Evolutionary conservation across 2,888 invertebrate species (phyloP).

Genomic region (Ornithoptera alexandrae): DNA sequence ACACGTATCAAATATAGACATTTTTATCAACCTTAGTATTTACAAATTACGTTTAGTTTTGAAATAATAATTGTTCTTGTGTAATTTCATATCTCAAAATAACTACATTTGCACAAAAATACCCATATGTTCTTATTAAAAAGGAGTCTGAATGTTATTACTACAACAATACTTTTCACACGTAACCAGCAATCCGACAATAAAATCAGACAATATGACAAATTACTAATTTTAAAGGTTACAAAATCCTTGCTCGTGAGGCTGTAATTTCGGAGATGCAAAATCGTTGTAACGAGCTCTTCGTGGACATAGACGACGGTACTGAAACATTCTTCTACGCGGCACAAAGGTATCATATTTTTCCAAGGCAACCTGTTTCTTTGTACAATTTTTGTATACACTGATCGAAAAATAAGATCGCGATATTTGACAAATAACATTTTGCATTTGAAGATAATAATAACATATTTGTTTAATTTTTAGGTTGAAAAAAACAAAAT

Average conservation of each 20-base stretch:
- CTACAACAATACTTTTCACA: too few relatives aligned
- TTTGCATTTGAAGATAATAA: background rate
- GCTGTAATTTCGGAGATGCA: conserved; percentile 68
- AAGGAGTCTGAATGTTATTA: too few relatives aligned
- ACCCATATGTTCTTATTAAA: too few relatives aligned
- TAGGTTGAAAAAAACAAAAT: conserved; percentile 53
- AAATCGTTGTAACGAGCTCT: conserved; percentile 59
- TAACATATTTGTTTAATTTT: background rate
- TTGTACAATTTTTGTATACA: background rate
- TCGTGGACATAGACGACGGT: conserved; percentile 52
- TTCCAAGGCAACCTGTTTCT: too few relatives aligned
- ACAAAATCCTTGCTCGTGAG: conserved; percentile 52
- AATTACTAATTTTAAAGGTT: conserved; percentile 45
- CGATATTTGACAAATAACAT: background rate
- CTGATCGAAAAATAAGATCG: background rate
- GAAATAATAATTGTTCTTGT: too few relatives aligned
- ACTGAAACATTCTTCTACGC: conserved; percentile 63
- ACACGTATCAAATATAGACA: too few relatives aligned
- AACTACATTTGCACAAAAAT: too few relatives aligned
- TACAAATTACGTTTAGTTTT: too few relatives aligned
- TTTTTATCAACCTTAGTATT: too few relatives aligned
- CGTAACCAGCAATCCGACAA: too few relatives aligned
- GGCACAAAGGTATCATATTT: conserved; percentile 58
- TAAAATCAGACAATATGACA: background rate
- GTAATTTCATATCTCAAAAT: too few relatives aligned